Percentiles rank a stretch among this genome's conserved stretches.
Conservation (phyloP, 92 coral and sea anemone genomes). For the Actinernus sp. region DNA sequence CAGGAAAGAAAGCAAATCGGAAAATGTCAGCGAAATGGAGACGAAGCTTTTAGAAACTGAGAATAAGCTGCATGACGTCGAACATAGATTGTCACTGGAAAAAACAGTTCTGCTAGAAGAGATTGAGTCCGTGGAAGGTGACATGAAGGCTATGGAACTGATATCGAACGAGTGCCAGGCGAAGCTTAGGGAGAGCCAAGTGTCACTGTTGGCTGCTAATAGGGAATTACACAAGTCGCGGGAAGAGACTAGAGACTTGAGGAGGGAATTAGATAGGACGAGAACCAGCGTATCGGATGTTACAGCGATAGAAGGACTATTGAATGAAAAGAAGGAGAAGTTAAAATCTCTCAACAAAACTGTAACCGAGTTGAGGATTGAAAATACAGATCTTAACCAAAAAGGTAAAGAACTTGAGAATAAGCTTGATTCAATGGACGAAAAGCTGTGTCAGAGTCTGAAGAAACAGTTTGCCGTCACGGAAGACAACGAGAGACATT, state of each 20-base stretch:
- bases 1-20: slow-evolving; percentile 53
- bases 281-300: slow-evolving; percentile 13
- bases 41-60: slow-evolving; percentile 40
- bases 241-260: slow-evolving; percentile 26
- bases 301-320: slow-evolving; percentile 21
- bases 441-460: slow-evolving; percentile 61
- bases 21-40: slow-evolving; percentile 41
- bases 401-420: slow-evolving; percentile 67
- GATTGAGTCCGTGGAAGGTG: slow-evolving; percentile 35
- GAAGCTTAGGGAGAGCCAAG: slow-evolving; percentile 46
- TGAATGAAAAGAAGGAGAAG: slow-evolving; percentile 44
- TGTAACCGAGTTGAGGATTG: slow-evolving; percentile 48
- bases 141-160: slow-evolving; percentile 43
- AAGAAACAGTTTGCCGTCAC: slow-evolving; percentile 65
- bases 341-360: slow-evolving; percentile 34
- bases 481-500: slow-evolving; percentile 61
- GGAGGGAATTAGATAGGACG: slow-evolving; percentile 35
- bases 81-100: slow-evolving; percentile 17
- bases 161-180: slow-evolving; percentile 43
- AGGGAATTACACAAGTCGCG: slow-evolving; percentile 62
- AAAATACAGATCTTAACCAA: slow-evolving; percentile 44
- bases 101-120: slow-evolving; percentile 40
- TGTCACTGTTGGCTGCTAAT: slow-evolving; percentile 35
- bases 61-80: slow-evolving; percentile 38
- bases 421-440: slow-evolving; percentile 66